Evolutionary conservation across 1,140 invertebrate genomes (phyloP), one percentile per base, ranked within the genome.

Genomic region (Triops longicaudatus): DNA sequence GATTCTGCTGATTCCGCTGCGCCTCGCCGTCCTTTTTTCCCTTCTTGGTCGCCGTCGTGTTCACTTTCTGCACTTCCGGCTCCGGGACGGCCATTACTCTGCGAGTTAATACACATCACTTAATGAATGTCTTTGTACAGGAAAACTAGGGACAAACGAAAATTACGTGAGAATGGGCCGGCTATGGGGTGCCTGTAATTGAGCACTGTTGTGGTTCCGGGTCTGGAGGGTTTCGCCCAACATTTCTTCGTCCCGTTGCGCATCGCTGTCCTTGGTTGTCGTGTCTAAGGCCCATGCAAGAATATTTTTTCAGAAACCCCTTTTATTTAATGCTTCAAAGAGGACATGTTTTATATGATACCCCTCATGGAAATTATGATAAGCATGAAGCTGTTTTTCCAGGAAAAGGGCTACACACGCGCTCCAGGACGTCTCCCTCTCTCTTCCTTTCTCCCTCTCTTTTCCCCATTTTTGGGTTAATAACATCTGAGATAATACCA

Each of bases 401-500:
- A 63, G 22, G 50, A 63, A 63, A 63, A 22, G 50, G 50, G 50
- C 50, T 63, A 63, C 50, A 63, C 50, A 63, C 50, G 50, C 50
- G 50, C 50, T 63, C 14, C 50, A 63, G 50, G 50, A 63, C 50
- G 50, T 63, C 50, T 10, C 50, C 6, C 50, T 22, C 50, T 63
- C 50, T 17, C 14, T 14, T 17, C 17, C 31, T 37, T 7, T 44
- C 43, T 44, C 43, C 43, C 43, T 44, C 43, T 11, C 11, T 17
- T 63, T 63, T 63, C 50, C 50, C 50, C 50, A 63, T 63, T 63
- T 63, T 63, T 63, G 50, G 50, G 50, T 63, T 63, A 63, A 63
- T 63, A 63, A 63, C 50, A 9, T 63, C 50, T 6, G 50, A 63
- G 50, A 63, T 63, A 63, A 63, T 63, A 22, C 50, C 10, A 63